These are phyloP conservation scores for Stichopus horrens DNA, from an alignment of 53 echinoderm and acorn worm species.

Conservation along the genomic window DNA sequence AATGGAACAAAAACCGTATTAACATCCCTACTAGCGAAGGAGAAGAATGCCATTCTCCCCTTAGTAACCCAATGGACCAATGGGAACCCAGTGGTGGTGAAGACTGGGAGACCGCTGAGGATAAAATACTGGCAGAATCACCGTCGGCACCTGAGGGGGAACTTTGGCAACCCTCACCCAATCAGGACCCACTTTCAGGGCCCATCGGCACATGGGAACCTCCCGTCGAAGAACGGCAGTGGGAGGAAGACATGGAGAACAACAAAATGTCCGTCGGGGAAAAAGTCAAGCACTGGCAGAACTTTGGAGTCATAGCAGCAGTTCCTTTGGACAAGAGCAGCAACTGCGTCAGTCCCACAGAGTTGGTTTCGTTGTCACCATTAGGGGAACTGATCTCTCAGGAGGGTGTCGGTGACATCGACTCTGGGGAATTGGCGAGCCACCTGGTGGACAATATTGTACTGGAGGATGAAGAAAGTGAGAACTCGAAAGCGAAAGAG, in stretches of 20 bases:
- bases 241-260: slow-evolving; percentile 48
- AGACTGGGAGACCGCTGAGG: slow-evolving; percentile 45
- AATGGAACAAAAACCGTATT: slow-evolving; percentile 26
- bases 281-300: slow-evolving; percentile 39
- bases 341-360: neutral
- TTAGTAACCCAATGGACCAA: slow-evolving; percentile 39
- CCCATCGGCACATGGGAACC: slow-evolving; percentile 48
- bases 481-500: neutral
- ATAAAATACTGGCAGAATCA: slow-evolving; percentile 33
- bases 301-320: slow-evolving; percentile 16
- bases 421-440: neutral
- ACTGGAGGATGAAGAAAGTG: neutral
- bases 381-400: neutral
- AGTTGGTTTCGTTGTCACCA: neutral
- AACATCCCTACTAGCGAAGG: slow-evolving; percentile 19
- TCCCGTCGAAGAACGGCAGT: slow-evolving; percentile 33
- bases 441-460: slow-evolving; percentile 19
- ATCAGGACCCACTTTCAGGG: slow-evolving; percentile 43
- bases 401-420: neutral
- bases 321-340: neutral
- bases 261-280: slow-evolving; percentile 45
- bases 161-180: slow-evolving; percentile 36
- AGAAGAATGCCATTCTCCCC: slow-evolving; percentile 12
- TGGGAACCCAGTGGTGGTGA: slow-evolving; percentile 52
- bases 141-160: slow-evolving; percentile 24